These are phyloP conservation scores for Pocillopora verrucosa DNA, from an alignment of 64 coral and sea anemone genomes.

Conservation along the genomic window DNA sequence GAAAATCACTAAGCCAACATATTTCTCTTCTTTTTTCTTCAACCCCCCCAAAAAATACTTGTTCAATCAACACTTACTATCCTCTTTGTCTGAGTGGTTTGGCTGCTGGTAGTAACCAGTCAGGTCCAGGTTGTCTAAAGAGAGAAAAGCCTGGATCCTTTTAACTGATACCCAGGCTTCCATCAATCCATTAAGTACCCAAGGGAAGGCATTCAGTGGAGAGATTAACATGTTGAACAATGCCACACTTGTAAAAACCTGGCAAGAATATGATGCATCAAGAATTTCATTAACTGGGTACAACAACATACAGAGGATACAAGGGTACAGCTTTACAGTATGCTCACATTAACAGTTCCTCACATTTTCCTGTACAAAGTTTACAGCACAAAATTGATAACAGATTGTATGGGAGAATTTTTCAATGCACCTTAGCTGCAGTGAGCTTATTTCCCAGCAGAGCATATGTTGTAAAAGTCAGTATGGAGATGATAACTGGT, in stretches of 20 bases:
- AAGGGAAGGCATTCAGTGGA: constrained; percentile 94
- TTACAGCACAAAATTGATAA: too few relatives aligned
- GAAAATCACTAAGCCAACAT: too few relatives aligned
- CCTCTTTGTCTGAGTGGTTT: not conserved
- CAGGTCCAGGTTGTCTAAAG: constrained; percentile 71
- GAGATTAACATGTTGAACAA: constrained; percentile 98
- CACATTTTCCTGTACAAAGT: too few relatives aligned
- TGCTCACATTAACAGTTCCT: too few relatives aligned
- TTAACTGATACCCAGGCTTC: constrained; percentile 98
- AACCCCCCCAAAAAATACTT: too few relatives aligned
- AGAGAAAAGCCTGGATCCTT: constrained; percentile 85
- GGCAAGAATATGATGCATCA: not conserved
- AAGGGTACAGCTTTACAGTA: too few relatives aligned
- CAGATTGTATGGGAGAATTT: not conserved
- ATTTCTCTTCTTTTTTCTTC: too few relatives aligned
- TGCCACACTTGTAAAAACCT: constrained; percentile 98
- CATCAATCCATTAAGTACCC: constrained; percentile 95
- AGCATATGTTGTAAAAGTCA: constrained; percentile 93
- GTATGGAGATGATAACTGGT: constrained; percentile 92
- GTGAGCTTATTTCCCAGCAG: constrained; percentile 97
- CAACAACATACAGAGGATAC: too few relatives aligned
- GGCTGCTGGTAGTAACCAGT: constrained; percentile 56
- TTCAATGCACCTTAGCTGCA: constrained; percentile 53
- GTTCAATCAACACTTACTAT: not conserved
- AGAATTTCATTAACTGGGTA: too few relatives aligned